Base-by-base conservation (phyloP, 2,113 vertebrate genomes). In the Aspidoscelis tigris region DNA sequence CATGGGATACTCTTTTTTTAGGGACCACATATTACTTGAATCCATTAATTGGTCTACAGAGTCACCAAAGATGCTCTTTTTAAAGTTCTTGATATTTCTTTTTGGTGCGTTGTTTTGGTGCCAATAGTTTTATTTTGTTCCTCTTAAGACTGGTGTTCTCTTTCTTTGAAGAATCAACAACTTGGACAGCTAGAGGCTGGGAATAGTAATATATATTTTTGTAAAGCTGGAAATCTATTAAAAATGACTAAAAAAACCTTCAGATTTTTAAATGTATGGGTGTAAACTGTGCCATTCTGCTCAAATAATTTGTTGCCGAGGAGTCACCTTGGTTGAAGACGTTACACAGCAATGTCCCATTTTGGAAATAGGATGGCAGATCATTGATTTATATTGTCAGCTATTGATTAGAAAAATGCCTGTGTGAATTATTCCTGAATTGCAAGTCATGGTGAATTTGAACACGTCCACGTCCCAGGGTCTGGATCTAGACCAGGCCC, bases 111-210 rank as follows among this genome's bases (percentile, higher is more conserved):
- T 8, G 61, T 12, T 44, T 44, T 58, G 24, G 4, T 41, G 39
- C 21, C 21, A n/a, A 81, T 71, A 18, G 53, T 0, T 20, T 75
- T 65, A 4, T 20, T 24, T 39, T 11, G 33, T 12, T 18, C 7
- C 18, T 61, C 2, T 72, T 72, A 72, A 72, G 7, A 61, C 5
- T 2, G 47, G 16, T 11, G 41, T 73, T 21, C 22, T 73, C 70
- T n/a, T 44, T 41, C 58, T 82, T 53, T 81, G 69, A 81, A 81
- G 78, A 26, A 39, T 39, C 20, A 39, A 68, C 18, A 68, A 68
- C 4, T 1, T 79, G 78, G 39, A 39, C 64, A 44, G 33, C 24
- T 44, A 70, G 50, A 70, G 1, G 44, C 39, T 71, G 47, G 18
- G 21, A 55, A 33, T 55, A 55, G 20, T 41, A 70, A n/a, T 4